A percentile compares a stretch with the other conserved stretches of the same genome.
These are phyloP conservation scores for Cinara cedri DNA, from an alignment of 2,888 invertebrate genomes.

Conservation along the genomic window DNA sequence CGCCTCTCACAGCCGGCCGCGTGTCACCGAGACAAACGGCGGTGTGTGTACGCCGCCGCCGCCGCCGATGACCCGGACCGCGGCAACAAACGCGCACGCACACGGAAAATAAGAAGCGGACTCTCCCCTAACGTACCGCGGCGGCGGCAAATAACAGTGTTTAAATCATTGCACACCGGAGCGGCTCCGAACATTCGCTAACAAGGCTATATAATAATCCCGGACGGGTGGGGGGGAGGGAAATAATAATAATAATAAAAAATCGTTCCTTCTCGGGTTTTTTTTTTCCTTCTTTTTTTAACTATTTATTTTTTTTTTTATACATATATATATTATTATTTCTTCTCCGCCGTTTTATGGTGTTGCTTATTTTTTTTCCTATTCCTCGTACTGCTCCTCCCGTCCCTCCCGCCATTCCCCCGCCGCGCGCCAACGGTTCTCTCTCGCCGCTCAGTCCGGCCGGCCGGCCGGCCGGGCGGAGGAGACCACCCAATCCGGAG, in stretches of 20 bases:
- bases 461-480: neutral
- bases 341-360: slow-evolving; percentile 26
- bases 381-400: neutral
- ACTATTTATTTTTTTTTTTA: slow-evolving; percentile 8
- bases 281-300: neutral
- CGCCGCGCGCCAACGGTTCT: slow-evolving; percentile 18
- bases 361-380: neutral
- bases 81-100: slow-evolving; percentile 24
- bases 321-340: slow-evolving; percentile 16
- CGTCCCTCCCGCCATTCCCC: neutral
- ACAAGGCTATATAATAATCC: slow-evolving; percentile 53
- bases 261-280: slow-evolving; percentile 7
- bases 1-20: neutral
- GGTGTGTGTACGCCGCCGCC: neutral
- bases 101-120: slow-evolving; percentile 11
- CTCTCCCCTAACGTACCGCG: slow-evolving; percentile 30
- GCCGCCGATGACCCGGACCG: slow-evolving; percentile 25
- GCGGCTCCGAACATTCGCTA: slow-evolving; percentile 51
- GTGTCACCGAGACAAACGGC: slow-evolving; percentile 26
- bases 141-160: slow-evolving; percentile 46
- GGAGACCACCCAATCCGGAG: slow-evolving; percentile 55
- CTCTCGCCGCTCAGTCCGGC: slow-evolving; percentile 20
- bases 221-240: neutral
- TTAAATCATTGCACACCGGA: slow-evolving; percentile 52
- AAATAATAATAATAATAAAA: neutral